Percentiles rank a stretch among this genome's conserved stretches.
Conservation (phyloP, 2,888 invertebrate genomes). For the Hetaerina titia region DNA sequence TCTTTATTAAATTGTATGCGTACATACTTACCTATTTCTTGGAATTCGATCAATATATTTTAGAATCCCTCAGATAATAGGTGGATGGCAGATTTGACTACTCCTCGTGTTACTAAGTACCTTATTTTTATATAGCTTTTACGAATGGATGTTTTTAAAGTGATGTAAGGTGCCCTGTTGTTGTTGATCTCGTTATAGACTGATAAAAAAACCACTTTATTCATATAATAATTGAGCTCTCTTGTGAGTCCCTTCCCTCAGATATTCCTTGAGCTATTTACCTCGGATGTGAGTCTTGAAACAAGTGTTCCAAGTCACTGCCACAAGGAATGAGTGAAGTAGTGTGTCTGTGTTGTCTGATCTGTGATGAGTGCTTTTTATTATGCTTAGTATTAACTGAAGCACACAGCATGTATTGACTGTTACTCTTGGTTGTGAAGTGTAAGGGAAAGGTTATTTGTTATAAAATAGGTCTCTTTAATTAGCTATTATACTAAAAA, state of each 20-base stretch:
- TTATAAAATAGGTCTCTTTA: conserved; percentile 40
- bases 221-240: conserved; percentile 49
- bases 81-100: conserved; percentile 42
- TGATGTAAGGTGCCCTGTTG: conserved; percentile 53
- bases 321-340: conserved; percentile 45
- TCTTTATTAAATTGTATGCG: conserved; percentile 49
- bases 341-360: conserved; percentile 50
- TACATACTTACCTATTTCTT: conserved; percentile 40
- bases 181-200: conserved; percentile 67
- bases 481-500: conserved; percentile 37
- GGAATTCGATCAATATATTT: conserved; percentile 57
- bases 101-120: conserved; percentile 64
- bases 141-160: conserved; percentile 64
- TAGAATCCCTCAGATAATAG: conserved; percentile 55
- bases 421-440: conserved; percentile 62
- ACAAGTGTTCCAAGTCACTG: conserved; percentile 34
- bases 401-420: conserved; percentile 56
- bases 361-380: conserved; percentile 65
- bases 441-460: conserved; percentile 59
- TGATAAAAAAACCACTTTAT: conserved; percentile 56
- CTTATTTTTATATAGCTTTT: conserved; percentile 67
- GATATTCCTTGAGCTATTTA: conserved; percentile 58
- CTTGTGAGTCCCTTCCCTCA: conserved; percentile 41
- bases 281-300: neutral
- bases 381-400: conserved; percentile 56